phyloP scores from a whole-genome alignment of 2,888 invertebrate genomes.

The Lasioglossum vierecki region DNA sequence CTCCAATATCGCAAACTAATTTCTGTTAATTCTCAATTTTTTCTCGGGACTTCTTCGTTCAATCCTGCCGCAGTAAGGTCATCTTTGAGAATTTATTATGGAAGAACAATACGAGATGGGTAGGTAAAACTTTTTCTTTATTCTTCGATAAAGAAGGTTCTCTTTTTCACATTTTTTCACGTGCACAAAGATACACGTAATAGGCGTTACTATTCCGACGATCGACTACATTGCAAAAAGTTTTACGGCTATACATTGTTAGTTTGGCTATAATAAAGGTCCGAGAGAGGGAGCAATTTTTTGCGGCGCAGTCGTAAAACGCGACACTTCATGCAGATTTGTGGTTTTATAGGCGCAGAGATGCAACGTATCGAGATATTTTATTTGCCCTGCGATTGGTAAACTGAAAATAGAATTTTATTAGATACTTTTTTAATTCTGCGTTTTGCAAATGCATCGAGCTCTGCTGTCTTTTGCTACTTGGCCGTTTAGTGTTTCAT shows the following conservation, averaged over 20 bases:
- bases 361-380: neutral
- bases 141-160: too few relatives aligned
- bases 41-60: neutral
- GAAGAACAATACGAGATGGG: neutral
- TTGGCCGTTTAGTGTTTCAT: neutral
- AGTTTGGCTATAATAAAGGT: neutral
- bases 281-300: neutral
- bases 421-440: neutral
- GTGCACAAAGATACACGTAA: neutral
- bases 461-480: neutral
- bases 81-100: neutral
- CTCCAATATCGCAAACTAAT: too few relatives aligned
- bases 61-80: neutral
- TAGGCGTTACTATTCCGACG: neutral
- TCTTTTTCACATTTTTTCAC: neutral
- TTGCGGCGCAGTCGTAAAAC: neutral
- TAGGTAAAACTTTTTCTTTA: neutral
- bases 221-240: neutral
- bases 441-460: neutral
- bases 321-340: neutral
- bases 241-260: too few relatives aligned
- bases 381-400: neutral
- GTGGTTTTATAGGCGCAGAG: neutral
- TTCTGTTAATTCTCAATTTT: too few relatives aligned
- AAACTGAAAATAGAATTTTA: neutral